These are phyloP conservation scores for Mastomys coucha DNA, from an alignment of 2,113 vertebrate genomes.

Conservation along the genomic window DNA sequence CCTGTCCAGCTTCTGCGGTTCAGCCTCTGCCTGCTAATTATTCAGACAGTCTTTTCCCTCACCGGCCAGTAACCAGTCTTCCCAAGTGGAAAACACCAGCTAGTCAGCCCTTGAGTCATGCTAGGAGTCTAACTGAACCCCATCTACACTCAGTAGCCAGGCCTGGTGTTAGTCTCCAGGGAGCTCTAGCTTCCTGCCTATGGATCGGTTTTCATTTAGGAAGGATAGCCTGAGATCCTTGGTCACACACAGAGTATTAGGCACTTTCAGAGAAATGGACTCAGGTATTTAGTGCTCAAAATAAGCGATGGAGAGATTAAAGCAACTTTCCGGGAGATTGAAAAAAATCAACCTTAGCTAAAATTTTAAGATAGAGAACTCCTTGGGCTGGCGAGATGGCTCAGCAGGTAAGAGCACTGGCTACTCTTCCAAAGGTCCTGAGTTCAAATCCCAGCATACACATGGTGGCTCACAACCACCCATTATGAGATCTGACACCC, in stretches of 20 bases:
- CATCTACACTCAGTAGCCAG: constrained; percentile 39
- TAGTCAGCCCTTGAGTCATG: constrained; percentile 17
- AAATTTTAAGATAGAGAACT: constrained; percentile 31
- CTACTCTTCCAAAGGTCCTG: too few species aligned
- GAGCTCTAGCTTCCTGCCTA: constrained; percentile 50
- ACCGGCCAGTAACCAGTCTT: constrained; percentile 22
- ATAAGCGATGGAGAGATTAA: neutral
- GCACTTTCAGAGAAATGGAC: constrained; percentile 38
- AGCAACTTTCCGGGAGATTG: constrained; percentile 26
- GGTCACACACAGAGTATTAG: neutral
- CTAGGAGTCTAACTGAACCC: constrained; percentile 58
- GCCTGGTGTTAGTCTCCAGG: constrained; percentile 9
- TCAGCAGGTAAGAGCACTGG: too few species aligned
- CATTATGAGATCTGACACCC: too few species aligned
- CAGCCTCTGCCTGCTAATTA: constrained; percentile 17
- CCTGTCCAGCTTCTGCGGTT: neutral
- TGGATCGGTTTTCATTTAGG: neutral
- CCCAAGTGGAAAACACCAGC: constrained; percentile 59
- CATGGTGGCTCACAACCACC: too few species aligned
- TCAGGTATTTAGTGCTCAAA: neutral
- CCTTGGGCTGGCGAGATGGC: neutral
- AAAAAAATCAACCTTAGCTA: neutral
- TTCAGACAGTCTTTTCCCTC: constrained; percentile 7
- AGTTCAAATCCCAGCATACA: too few species aligned
- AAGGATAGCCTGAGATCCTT: neutral